Conservation (phyloP, 2,797 vertebrate genomes). For the Alca torda region DNA sequence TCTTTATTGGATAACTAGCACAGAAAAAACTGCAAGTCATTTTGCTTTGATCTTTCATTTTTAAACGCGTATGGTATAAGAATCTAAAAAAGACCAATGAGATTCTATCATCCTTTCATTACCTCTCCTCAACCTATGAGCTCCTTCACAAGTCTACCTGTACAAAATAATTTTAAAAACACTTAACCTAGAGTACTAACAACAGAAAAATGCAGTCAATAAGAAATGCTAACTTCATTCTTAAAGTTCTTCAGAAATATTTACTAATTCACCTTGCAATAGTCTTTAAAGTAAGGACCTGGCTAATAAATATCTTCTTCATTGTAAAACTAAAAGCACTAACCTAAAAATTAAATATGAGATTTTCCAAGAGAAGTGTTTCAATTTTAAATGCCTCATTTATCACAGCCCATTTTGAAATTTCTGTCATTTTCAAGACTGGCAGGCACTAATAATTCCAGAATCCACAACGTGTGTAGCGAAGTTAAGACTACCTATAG, state of each 20-base stretch:
- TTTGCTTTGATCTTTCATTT: background rate
- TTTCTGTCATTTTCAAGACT: background rate
- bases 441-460: background rate
- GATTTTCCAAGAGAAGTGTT: background rate
- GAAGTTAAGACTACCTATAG: background rate
- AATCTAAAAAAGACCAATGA: background rate
- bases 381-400: background rate
- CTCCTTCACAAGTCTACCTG: background rate
- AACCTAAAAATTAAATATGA: background rate
- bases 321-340: background rate
- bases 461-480: background rate
- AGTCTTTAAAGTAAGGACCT: background rate
- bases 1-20: background rate
- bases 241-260: background rate
- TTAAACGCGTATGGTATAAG: background rate
- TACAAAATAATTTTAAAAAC: background rate
- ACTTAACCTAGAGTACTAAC: background rate
- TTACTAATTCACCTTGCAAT: background rate
- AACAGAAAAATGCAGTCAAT: background rate
- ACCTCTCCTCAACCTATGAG: background rate
- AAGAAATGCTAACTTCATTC: background rate
- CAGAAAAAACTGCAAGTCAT: background rate
- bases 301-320: conserved; percentile 40
- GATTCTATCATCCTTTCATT: background rate
- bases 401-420: background rate